Evolutionary conservation across 1,140 invertebrate genomes (phyloP), one percentile per base, ranked within the genome.

Genomic region (Drosophila rhopaloa): DNA sequence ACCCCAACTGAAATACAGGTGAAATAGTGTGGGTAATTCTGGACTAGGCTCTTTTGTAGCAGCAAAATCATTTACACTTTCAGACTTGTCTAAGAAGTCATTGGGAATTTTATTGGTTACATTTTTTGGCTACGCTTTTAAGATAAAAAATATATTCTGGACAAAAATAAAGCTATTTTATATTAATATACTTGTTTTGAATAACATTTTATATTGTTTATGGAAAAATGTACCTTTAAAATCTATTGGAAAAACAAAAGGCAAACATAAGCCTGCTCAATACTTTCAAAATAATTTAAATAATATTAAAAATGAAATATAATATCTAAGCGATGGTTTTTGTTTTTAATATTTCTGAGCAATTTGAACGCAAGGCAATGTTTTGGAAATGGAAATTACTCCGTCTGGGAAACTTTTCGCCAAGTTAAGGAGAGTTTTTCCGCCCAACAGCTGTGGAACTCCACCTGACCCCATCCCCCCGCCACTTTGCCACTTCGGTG

Each of bases 341-440:
- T n/a, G 5, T n/a, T 19, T 4, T 1, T 13, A 58, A 41, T 11
- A 27, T 51, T 19, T 50, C 14, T 1, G 9, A 16, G 38, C 27
- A 24, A 40, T 55, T 7, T 16, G 5, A 41, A 14, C n/a, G 40
- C 40, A n/a, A 5, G 5, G 40, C 40, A 14, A 14, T 41, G n/a
- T 14, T 44, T 44, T 44, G 43, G 1, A 40, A 40, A 56, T 61
- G 58, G 37, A 62, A 62, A 62, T 62, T 60, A 35, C 38, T 62
- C 14, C 19, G 60, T 68, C 46, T 66, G 61, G 44, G n/a, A 68
- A 67, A 66, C 10, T 62, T 68, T 68, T 68, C 8, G 8, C 11
- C 32, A 48, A 51, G n/a, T 68, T 11, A 46, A 68, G 44, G 5
- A 19, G 44, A 59, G 29, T 48, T 59, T 48, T 24, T 48, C 44